Percentiles rank a stretch among this genome's conserved stretches.
Evolutionary conservation across 2,797 vertebrate species (phyloP).

Genomic region (Oryzias sinensis): DNA sequence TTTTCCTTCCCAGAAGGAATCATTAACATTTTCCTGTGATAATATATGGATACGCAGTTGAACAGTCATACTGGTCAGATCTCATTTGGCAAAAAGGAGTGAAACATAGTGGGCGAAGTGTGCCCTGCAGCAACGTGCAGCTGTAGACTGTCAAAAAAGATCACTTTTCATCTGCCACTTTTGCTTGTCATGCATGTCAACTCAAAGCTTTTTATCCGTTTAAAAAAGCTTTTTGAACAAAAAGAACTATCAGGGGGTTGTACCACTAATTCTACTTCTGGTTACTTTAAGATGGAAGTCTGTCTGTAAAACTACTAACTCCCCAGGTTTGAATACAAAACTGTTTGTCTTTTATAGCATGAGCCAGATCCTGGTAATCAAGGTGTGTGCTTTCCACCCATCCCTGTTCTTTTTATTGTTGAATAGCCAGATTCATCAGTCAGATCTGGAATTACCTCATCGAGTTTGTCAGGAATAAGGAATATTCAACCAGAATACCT

Average conservation of each 20-base stretch:
- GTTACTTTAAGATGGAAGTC: no score
- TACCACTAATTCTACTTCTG: background rate
- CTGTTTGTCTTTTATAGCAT: no score
- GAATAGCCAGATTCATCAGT: no score
- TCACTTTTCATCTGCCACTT: constrained; percentile 19
- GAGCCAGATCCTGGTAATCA: no score
- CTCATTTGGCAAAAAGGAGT: constrained; percentile 12
- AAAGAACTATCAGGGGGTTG: background rate
- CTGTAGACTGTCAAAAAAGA: constrained; percentile 22
- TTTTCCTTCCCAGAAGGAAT: constrained; percentile 3
- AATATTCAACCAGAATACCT: no score
- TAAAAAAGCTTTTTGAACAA: background rate
- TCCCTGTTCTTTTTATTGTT: no score
- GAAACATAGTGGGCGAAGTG: constrained; percentile 11
- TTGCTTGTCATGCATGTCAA: constrained; percentile 13
- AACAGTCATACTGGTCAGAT: constrained; percentile 11
- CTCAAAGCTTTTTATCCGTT: constrained; percentile 23
- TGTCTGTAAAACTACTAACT: no score
- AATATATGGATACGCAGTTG: background rate
- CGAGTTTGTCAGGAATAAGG: no score
- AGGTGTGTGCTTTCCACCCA: no score
- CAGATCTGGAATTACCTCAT: no score
- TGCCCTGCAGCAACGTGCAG: constrained; percentile 19
- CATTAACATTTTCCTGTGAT: constrained; percentile 1
- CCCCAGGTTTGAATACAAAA: no score